Conservation (phyloP, 2,113 vertebrate genomes). For the Formicarius rufipectus region DNA sequence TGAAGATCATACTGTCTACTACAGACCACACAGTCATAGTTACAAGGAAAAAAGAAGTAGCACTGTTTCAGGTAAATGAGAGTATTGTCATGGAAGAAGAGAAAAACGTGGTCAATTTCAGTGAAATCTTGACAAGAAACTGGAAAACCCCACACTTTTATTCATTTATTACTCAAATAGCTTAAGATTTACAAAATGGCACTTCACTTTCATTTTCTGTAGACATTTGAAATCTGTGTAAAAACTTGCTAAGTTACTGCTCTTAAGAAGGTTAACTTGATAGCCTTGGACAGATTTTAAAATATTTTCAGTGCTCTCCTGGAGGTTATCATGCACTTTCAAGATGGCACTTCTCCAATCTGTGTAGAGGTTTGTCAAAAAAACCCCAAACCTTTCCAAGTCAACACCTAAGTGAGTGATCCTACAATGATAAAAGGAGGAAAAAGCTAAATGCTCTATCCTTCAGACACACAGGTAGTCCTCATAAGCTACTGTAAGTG, state of each 20-base stretch:
- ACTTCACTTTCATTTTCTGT: neutral
- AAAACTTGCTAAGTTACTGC: neutral
- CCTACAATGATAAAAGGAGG: neutral
- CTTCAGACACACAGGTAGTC: neutral
- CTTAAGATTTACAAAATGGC: neutral
- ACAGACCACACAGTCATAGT: neutral
- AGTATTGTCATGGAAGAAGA: neutral
- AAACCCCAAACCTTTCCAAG: neutral
- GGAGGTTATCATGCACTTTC: neutral
- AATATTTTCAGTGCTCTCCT: neutral
- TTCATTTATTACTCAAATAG: neutral
- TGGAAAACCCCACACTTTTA: neutral
- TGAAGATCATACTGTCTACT: neutral
- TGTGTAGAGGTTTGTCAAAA: neutral
- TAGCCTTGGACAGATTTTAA: neutral
- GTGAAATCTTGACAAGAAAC: neutral
- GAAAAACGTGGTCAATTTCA: neutral
- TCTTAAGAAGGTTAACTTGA: neutral
- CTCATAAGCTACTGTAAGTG: neutral
- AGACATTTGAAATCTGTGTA: neutral
- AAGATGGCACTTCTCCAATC: neutral
- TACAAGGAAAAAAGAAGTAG: neutral
- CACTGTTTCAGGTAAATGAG: neutral
- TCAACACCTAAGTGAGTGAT: neutral
- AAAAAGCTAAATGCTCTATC: neutral